Evolutionary conservation across 2,113 vertebrate genomes (phyloP).

Genomic region (Platanista minor): DNA sequence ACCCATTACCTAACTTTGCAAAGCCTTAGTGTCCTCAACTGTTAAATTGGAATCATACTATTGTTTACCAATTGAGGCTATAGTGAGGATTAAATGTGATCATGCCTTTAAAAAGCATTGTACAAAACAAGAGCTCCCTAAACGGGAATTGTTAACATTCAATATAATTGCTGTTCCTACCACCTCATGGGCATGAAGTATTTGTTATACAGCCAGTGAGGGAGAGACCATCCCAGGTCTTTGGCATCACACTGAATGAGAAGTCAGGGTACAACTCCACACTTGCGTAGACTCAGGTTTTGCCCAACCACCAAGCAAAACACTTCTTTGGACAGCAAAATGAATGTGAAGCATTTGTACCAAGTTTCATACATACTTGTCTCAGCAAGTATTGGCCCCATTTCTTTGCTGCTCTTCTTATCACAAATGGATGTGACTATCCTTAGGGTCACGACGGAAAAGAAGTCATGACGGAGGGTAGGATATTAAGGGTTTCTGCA

Average conservation of each 20-base stretch:
- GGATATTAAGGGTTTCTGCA: too few relatives aligned
- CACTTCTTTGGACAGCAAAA: background rate
- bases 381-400: background rate
- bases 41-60: background rate
- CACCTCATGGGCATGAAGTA: background rate
- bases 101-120: background rate
- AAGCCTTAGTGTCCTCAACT: background rate
- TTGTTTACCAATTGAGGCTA: background rate
- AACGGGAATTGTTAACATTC: background rate
- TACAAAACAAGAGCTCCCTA: background rate
- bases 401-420: background rate
- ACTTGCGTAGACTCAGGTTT: too few relatives aligned
- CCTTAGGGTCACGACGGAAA: background rate
- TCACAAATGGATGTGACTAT: background rate
- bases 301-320: background rate
- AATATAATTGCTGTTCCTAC: background rate
- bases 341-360: background rate
- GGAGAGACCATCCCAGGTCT: background rate
- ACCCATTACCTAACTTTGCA: background rate
- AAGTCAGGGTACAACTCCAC: background rate
- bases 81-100: background rate
- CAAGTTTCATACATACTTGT: background rate
- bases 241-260: background rate
- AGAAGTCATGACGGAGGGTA: background rate
- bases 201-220: too few relatives aligned